Evolutionary conservation across 2,113 vertebrate species (phyloP).

Genomic region (Okapia johnstoni): DNA sequence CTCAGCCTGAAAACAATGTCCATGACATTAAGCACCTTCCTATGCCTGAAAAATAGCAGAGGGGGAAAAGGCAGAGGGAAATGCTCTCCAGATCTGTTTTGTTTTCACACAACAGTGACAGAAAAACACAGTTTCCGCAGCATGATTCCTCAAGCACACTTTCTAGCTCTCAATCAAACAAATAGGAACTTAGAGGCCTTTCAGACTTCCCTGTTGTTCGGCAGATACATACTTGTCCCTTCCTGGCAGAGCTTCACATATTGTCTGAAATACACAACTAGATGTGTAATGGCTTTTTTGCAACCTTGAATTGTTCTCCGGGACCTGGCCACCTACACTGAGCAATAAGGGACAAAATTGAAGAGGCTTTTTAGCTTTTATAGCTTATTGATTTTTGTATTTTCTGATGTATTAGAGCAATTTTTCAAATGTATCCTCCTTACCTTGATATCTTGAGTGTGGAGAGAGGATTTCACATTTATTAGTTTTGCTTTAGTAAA

Average conservation of each 20-base stretch:
- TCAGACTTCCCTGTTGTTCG: slow-evolving; percentile 32
- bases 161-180: slow-evolving; percentile 63
- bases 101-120: slow-evolving; percentile 44
- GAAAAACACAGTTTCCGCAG: not conserved
- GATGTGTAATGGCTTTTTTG: slow-evolving; percentile 73
- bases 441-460: slow-evolving; percentile 81
- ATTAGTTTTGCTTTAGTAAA: slow-evolving; percentile 75
- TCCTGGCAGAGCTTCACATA: slow-evolving; percentile 34
- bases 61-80: not conserved
- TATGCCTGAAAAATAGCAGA: not conserved
- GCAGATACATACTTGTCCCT: slow-evolving; percentile 58
- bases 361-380: slow-evolving; percentile 83
- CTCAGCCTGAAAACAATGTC: not conserved
- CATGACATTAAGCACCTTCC: not conserved
- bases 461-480: slow-evolving; percentile 82
- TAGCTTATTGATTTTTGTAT: slow-evolving; percentile 86
- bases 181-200: slow-evolving; percentile 55
- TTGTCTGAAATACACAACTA: slow-evolving; percentile 64
- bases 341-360: slow-evolving; percentile 80
- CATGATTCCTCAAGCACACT: slow-evolving; percentile 66
- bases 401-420: slow-evolving; percentile 83
- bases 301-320: slow-evolving; percentile 77
- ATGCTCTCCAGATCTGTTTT: slow-evolving; percentile 3
- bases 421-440: slow-evolving; percentile 82
- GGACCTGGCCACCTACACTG: slow-evolving; percentile 72